These are phyloP conservation scores for Volucella bombylans DNA, from an alignment of 2,888 invertebrate species.

Conservation along the genomic window DNA sequence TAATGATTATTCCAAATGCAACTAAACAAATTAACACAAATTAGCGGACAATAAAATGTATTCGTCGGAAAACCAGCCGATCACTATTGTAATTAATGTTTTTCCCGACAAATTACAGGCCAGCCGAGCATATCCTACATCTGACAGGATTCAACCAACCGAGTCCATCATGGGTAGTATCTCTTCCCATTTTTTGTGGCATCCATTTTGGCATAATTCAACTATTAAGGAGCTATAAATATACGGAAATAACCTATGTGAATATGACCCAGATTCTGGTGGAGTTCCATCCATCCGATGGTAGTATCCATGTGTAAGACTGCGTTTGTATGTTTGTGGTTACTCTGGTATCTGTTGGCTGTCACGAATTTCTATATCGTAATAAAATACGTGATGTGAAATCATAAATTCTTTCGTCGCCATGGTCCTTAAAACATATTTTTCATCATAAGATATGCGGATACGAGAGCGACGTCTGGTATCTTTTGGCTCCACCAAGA, in stretches of 20 bases:
- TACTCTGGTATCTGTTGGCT: conserved; percentile 55
- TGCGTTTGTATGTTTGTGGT: conserved; percentile 31
- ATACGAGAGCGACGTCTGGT: conserved; percentile 24
- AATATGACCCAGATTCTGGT: conserved; percentile 60
- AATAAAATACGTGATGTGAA: conserved; percentile 74
- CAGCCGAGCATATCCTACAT: conserved; percentile 16
- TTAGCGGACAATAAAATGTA: conserved; percentile 8
- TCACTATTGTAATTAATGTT: conserved; percentile 34
- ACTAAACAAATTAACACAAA: conserved; percentile 38
- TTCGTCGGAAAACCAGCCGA: conserved; percentile 14
- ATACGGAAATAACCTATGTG: conserved; percentile 56
- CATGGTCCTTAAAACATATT: conserved; percentile 20
- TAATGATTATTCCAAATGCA: conserved; percentile 23
- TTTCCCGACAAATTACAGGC: conserved; percentile 35
- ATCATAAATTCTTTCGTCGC: conserved; percentile 66
- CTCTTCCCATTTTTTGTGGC: conserved; percentile 30
- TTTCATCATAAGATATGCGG: conserved; percentile 33
- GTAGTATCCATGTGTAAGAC: background rate
- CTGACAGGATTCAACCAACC: background rate
- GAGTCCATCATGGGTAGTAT: conserved; percentile 2
- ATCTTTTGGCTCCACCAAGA: conserved; percentile 38
- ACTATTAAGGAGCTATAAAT: conserved; percentile 66
- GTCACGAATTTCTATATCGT: conserved; percentile 73
- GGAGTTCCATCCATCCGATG: background rate
- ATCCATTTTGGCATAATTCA: conserved; percentile 64